These are phyloP conservation scores for Etheostoma spectabile DNA, from an alignment of 2,113 vertebrate genomes.

Conservation along the genomic window DNA sequence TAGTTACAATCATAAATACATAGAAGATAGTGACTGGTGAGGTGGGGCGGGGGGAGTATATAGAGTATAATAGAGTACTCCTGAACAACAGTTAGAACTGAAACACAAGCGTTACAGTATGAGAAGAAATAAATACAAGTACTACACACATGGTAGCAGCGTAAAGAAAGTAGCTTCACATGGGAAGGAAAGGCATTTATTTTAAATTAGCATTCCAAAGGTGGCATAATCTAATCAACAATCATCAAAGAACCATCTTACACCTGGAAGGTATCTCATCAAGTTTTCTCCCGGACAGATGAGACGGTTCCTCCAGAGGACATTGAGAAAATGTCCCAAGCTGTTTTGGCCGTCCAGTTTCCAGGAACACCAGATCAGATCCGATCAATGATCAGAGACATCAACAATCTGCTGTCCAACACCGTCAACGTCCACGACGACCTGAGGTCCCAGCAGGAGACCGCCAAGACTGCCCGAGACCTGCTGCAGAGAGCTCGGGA, in stretches of 20 bases:
- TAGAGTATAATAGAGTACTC: too few relatives aligned
- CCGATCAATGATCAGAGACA: constrained; percentile 78
- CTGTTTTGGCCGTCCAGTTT: constrained; percentile 85
- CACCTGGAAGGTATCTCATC: neutral
- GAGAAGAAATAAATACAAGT: too few relatives aligned
- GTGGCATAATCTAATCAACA: too few relatives aligned
- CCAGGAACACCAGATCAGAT: constrained; percentile 80
- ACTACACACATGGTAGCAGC: too few relatives aligned
- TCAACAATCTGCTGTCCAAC: constrained; percentile 73
- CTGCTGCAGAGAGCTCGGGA: constrained; percentile 79
- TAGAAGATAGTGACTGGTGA: too few relatives aligned
- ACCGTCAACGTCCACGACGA: constrained; percentile 71
- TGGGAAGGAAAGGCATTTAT: too few relatives aligned
- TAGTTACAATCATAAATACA: too few relatives aligned
- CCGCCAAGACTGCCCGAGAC: constrained; percentile 53
- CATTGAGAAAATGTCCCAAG: constrained; percentile 86
- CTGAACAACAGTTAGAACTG: too few relatives aligned
- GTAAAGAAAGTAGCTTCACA: too few relatives aligned
- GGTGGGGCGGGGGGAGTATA: too few relatives aligned
- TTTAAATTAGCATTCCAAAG: too few relatives aligned
- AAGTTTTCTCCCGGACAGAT: constrained; percentile 77
- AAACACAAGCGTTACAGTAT: too few relatives aligned
- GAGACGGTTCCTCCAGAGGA: constrained; percentile 85
- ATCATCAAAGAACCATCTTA: neutral
- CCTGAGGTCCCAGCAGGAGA: constrained; percentile 66